A percentile compares a stretch with the other conserved stretches of the same genome.
Conservation (phyloP, 64 coral and sea anemone species). For the Trachythela sp. region DNA sequence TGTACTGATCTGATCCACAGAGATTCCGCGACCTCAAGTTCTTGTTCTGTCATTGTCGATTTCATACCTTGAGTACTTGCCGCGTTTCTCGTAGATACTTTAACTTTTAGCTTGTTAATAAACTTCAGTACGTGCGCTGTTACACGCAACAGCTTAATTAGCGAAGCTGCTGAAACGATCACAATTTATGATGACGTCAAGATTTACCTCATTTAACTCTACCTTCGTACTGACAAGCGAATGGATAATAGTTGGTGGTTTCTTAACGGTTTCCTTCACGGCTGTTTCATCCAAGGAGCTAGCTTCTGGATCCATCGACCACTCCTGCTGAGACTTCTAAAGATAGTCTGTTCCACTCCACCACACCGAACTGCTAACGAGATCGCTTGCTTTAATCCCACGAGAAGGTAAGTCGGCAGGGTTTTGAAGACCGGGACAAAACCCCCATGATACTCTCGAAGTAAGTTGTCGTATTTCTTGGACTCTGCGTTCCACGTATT, state of each 20-base stretch:
- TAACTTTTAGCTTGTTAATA: neutral
- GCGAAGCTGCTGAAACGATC: neutral
- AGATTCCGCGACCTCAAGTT: conserved; percentile 11
- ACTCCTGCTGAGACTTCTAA: neutral
- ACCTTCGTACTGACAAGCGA: neutral
- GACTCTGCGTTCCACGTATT: neutral
- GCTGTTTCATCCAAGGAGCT: neutral
- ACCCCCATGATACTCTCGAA: neutral
- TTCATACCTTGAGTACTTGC: neutral
- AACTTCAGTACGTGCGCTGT: neutral
- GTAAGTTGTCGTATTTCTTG: neutral
- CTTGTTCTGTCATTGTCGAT: neutral
- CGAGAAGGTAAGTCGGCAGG: neutral
- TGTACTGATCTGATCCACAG: conserved; percentile 16
- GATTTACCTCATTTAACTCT: neutral
- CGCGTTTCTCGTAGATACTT: neutral
- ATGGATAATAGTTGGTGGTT: neutral
- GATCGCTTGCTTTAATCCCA: neutral
- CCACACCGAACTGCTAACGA: neutral
- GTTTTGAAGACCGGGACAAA: neutral
- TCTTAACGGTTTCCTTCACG: neutral
- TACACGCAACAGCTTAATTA: neutral
- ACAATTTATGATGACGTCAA: neutral
- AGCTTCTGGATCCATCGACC: neutral
- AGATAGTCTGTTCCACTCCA: neutral